Evolutionary conservation across 2,797 vertebrate species (phyloP).

Genomic region (Distichodus sexfasciatus): DNA sequence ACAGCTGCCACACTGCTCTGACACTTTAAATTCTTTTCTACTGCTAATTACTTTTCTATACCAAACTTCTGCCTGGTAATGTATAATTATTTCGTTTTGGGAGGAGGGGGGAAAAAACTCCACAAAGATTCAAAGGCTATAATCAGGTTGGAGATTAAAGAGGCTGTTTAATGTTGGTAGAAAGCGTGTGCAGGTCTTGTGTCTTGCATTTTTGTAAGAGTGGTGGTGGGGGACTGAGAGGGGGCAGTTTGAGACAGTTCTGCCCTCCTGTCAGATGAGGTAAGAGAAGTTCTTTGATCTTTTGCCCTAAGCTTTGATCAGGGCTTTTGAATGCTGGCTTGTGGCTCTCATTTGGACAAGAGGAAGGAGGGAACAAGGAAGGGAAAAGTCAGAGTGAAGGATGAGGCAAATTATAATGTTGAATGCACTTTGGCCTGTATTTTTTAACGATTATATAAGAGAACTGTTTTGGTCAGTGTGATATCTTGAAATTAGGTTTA

Average conservation of each 20-base stretch:
- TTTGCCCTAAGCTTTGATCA: conserved; percentile 47
- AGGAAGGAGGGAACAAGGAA: conserved; percentile 36
- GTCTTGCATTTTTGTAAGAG: conserved; percentile 49
- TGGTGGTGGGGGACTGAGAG: too few species aligned
- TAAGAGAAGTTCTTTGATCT: conserved; percentile 58
- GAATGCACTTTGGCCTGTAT: conserved; percentile 10
- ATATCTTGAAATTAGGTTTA: too few species aligned
- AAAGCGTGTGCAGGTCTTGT: conserved; percentile 47
- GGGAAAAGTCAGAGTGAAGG: conserved; percentile 25
- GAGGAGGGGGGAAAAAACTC: too few species aligned
- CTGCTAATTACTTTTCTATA: too few species aligned
- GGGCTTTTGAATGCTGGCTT: conserved; percentile 36
- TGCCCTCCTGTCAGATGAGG: conserved; percentile 49
- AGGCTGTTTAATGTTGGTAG: conserved; percentile 32
- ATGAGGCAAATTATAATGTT: conserved; percentile 20
- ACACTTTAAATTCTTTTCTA: too few species aligned
- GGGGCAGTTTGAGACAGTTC: conserved; percentile 53
- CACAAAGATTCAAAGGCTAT: conserved; percentile 40
- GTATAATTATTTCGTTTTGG: too few species aligned
- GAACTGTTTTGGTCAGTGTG: too few species aligned
- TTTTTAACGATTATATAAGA: not conserved
- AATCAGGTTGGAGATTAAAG: conserved; percentile 51
- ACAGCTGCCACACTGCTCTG: too few species aligned
- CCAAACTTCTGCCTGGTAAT: too few species aligned
- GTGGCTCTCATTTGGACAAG: conserved; percentile 52